Evolutionary conservation across 2,113 vertebrate species (phyloP).

Genomic region (Ceyx cyanopectus): DNA sequence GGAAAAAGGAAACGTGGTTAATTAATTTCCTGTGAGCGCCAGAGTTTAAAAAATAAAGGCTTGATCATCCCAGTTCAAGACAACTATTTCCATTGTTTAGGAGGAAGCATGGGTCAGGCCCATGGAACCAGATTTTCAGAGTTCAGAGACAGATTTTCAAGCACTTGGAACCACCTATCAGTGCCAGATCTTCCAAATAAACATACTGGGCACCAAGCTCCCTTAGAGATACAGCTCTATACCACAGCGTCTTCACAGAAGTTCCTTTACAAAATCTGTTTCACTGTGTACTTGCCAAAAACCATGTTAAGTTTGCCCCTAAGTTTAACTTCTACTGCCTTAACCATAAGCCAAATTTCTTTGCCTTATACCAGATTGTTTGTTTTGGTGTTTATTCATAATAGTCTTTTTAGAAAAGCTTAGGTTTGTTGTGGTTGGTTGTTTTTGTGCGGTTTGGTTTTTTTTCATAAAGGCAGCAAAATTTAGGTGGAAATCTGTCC

Average conservation of each 20-base stretch:
- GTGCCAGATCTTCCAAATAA: slow-evolving; percentile 25
- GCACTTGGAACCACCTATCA: background rate
- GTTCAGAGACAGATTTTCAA: slow-evolving; percentile 37
- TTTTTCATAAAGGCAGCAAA: background rate
- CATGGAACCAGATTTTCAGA: background rate
- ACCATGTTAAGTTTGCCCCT: background rate
- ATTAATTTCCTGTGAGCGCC: background rate
- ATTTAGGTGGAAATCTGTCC: background rate
- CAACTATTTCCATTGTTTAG: background rate
- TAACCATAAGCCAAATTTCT: background rate
- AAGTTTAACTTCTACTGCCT: background rate
- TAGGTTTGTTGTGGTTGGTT: background rate
- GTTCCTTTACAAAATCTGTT: slow-evolving; percentile 10
- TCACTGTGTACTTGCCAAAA: background rate
- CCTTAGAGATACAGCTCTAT: background rate
- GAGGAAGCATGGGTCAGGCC: background rate
- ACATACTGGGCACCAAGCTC: background rate
- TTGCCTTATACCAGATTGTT: background rate
- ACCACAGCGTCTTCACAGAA: background rate
- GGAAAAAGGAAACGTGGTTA: background rate
- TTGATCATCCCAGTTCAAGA: background rate
- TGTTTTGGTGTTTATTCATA: background rate
- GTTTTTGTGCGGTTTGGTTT: background rate
- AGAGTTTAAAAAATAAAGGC: background rate
- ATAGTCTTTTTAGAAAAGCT: background rate